Percentiles rank a stretch among this genome's conserved stretches.
Conservation (phyloP, 2,113 vertebrate species). For the Heliornis fulica region DNA sequence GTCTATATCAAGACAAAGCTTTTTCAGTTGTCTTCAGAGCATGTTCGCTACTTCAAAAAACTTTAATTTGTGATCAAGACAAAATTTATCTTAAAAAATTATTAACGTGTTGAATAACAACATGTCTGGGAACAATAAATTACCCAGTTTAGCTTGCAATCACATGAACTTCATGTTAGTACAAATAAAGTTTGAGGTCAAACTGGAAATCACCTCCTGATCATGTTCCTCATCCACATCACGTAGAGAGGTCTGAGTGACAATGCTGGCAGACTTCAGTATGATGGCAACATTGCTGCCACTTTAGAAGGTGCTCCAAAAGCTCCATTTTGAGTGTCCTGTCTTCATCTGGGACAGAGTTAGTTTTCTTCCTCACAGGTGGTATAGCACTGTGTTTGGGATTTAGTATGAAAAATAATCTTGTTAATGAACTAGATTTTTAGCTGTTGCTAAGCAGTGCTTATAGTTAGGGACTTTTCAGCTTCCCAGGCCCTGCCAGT, state of each 20-base stretch:
- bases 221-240: accelerated
- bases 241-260: not conserved
- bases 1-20: not conserved
- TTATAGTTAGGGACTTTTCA: too few relatives aligned
- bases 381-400: too few relatives aligned
- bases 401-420: too few relatives aligned
- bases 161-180: not conserved
- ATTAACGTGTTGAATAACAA: not conserved
- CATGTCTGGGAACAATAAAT: not conserved
- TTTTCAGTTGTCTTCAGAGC: not conserved
- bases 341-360: too few relatives aligned
- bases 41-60: not conserved
- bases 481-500: too few relatives aligned
- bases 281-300: not conserved
- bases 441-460: too few relatives aligned
- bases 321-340: not conserved
- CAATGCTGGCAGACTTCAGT: not conserved
- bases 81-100: not conserved
- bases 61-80: not conserved
- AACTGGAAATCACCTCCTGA: not conserved
- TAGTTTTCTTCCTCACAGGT: too few relatives aligned
- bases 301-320: not conserved
- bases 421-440: too few relatives aligned
- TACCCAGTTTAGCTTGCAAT: not conserved
- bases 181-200: not conserved